phyloP scores from a whole-genome alignment of 2,113 vertebrate species.

The Ploceus nigricollis region DNA sequence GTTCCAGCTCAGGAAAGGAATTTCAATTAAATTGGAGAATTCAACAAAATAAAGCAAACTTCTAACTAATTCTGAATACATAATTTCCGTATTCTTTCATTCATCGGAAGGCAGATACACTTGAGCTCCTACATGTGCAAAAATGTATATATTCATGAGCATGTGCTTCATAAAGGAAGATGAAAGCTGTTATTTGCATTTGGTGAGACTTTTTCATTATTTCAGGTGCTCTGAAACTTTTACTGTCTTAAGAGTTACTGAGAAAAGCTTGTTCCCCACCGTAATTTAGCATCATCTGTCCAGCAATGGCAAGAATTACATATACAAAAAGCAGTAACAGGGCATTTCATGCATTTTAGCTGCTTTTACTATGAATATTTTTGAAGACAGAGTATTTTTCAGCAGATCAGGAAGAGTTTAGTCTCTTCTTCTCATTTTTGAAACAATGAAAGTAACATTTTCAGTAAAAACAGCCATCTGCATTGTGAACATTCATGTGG shows the following conservation, averaged over 20 bases:
- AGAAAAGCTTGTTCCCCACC: neutral
- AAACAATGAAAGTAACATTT: neutral
- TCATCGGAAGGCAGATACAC: slow-evolving; percentile 3
- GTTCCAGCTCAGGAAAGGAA: neutral
- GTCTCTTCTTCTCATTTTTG: neutral
- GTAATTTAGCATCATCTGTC: neutral
- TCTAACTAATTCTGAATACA: slow-evolving; percentile 2
- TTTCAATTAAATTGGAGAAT: slow-evolving; percentile 5
- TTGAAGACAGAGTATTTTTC: neutral
- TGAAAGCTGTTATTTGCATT: slow-evolving; percentile 41
- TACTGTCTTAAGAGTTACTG: neutral
- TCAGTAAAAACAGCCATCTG: neutral
- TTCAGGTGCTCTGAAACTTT: slow-evolving; percentile 28
- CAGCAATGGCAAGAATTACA: neutral
- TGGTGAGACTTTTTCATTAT: neutral
- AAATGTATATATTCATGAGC: slow-evolving; percentile 54
- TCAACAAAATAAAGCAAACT: neutral
- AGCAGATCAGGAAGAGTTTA: neutral
- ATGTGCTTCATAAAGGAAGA: slow-evolving; percentile 48
- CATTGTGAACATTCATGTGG: neutral
- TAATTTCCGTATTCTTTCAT: slow-evolving; percentile 17
- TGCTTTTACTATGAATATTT: neutral
- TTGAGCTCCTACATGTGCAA: slow-evolving; percentile 12
- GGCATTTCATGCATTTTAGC: neutral
- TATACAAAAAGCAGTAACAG: neutral